Conservation (phyloP, 2,888 invertebrate species). For the Cosmia trapezina region DNA sequence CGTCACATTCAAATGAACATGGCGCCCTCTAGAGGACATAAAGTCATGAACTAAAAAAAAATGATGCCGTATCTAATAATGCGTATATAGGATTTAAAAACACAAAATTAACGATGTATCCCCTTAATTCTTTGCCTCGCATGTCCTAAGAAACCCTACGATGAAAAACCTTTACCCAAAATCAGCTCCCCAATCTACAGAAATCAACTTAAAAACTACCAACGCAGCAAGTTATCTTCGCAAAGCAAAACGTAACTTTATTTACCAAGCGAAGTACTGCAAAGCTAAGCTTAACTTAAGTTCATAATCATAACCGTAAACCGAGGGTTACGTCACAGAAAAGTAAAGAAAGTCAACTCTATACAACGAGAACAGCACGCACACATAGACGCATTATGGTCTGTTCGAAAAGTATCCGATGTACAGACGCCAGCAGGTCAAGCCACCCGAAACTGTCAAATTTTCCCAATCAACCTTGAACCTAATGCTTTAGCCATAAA, state of each 20-base stretch:
- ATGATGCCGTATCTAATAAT: too few species aligned
- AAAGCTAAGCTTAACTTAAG: slow-evolving; percentile 41
- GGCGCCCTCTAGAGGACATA: too few species aligned
- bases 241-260: slow-evolving; percentile 44
- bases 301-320: slow-evolving; percentile 45
- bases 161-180: not conserved
- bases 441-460: too few species aligned
- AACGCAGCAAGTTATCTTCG: not conserved
- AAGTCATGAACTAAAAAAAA: too few species aligned
- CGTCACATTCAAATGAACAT: too few species aligned
- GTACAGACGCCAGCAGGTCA: too few species aligned
- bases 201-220: slow-evolving; percentile 34
- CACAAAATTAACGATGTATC: too few species aligned
- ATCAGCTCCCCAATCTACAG: not conserved
- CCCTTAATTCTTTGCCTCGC: too few species aligned
- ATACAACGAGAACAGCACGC: not conserved
- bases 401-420: not conserved
- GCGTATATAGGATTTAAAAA: too few species aligned
- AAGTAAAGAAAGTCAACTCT: not conserved
- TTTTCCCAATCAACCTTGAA: too few species aligned
- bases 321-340: not conserved
- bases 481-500: too few species aligned
- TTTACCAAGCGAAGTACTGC: slow-evolving; percentile 43
- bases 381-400: not conserved
- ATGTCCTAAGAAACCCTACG: too few species aligned